A percentile compares a stretch with the other conserved stretches of the same genome.
Evolutionary conservation across 92 coral and sea anemone genomes (phyloP).

Genomic region (Montipora capitata): DNA sequence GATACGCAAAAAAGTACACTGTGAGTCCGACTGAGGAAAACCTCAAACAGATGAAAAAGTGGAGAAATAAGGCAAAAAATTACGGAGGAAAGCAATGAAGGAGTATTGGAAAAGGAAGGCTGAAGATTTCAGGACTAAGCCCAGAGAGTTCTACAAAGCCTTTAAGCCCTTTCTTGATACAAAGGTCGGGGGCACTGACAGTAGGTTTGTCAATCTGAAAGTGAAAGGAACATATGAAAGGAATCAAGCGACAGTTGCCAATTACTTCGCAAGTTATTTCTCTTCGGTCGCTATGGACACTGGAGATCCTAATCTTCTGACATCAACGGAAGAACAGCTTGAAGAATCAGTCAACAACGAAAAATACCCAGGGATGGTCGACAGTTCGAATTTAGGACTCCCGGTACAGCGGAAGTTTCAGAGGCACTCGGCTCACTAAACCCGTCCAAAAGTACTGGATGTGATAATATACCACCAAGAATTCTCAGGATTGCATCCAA

Average conservation of each 20-base stretch:
- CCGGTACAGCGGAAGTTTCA: constrained; percentile 27
- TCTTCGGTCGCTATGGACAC: constrained; percentile 50
- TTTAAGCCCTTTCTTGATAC: constrained; percentile 56
- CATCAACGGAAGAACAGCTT: constrained; percentile 32
- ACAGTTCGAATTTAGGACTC: constrained; percentile 36
- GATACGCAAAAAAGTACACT: constrained; percentile 32
- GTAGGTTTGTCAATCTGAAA: constrained; percentile 15
- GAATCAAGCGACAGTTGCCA: constrained; percentile 49
- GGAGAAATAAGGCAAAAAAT: neutral
- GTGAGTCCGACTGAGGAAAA: constrained; percentile 45
- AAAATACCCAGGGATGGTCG: constrained; percentile 19
- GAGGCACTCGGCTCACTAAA: constrained; percentile 29
- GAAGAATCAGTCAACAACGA: neutral
- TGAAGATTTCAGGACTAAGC: constrained; percentile 7
- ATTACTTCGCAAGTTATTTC: constrained; percentile 48
- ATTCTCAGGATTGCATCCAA: constrained; percentile 34
- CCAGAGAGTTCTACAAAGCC: constrained; percentile 48
- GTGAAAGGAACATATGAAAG: constrained; percentile 29
- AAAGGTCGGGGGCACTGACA: constrained; percentile 27
- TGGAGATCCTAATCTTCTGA: constrained; percentile 43
- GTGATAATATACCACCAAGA: constrained; percentile 8
- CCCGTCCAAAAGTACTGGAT: constrained; percentile 29
- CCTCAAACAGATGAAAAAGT: constrained; percentile 23
- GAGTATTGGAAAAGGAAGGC: constrained; percentile 30
- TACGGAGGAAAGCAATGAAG: constrained; percentile 10